Conservation (phyloP, 2,113 vertebrate genomes). For the Cygnus buccinator region DNA sequence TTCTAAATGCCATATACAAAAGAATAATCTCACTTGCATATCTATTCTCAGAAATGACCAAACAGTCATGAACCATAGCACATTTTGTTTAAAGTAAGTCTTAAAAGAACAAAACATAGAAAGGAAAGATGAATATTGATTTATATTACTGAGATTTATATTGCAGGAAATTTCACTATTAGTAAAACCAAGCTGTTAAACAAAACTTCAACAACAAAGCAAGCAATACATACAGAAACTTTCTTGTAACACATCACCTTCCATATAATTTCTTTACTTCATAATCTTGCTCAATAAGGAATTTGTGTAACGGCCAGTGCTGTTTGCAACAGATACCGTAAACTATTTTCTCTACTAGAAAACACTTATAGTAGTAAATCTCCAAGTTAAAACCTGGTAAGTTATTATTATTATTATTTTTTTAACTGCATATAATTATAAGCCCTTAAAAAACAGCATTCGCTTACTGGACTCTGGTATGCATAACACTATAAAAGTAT, state of each 20-base stretch:
- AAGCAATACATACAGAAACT: background rate
- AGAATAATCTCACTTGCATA: background rate
- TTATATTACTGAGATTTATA: conserved; percentile 23
- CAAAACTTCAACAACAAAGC: background rate
- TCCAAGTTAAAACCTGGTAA: background rate
- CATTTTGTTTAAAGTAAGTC: conserved; percentile 36
- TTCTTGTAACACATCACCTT: background rate
- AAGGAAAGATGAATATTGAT: conserved; percentile 1
- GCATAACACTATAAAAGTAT: background rate
- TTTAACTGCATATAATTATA: background rate
- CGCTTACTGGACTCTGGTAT: background rate
- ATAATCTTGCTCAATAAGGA: background rate
- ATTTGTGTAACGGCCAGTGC: background rate
- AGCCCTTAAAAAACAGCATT: background rate
- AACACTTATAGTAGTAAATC: background rate
- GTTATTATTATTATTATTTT: background rate
- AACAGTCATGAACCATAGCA: background rate
- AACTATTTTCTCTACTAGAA: background rate
- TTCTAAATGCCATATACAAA: background rate
- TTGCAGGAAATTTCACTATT: conserved; percentile 13
- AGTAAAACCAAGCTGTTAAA: background rate
- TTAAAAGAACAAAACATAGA: conserved; percentile 32
- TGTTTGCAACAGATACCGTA: background rate
- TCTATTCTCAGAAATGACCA: conserved; percentile 27
- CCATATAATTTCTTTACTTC: background rate